Base-by-base conservation (phyloP, 64 coral and sea anemone species). In the Trachythela sp. region DNA sequence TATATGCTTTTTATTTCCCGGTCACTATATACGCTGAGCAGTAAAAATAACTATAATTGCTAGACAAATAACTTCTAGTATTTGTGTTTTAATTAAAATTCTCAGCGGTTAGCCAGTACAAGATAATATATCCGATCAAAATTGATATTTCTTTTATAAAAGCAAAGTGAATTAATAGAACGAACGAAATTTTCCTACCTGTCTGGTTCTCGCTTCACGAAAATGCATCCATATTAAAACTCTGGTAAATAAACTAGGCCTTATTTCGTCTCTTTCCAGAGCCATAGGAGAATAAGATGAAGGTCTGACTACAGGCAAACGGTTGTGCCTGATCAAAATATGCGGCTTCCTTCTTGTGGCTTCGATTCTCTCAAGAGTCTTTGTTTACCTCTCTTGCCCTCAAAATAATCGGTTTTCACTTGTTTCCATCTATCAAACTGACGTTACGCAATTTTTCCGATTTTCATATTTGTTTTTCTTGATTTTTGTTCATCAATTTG, bases 201-300 rank as follows among this genome's bases (percentile, higher is more conserved):
- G 33, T 80, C 32, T 80, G 9, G 75, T 35, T 37, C 33, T 35
- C 13, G 33, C 37, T 9, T 80, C 75, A 1, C 75, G 75, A 80
- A 80, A 80, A 80, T 80, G 75, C 75, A 80, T 80, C 75, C 75
- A 80, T 80, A 80, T 80, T 35, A 80, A 22, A 2, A 80, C 75
- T 35, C 75, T 80, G 3, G 75, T 80, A 1, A 80, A 37, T 13
- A 80, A 37, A 14, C 75, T 39, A 0, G 31, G 75, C 13, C 75
- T 35, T n/a, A n/a, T n/a, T 80, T 80, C 33, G 30, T 80, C 37
- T 35, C 75, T 30, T 80, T 39, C 75, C 2, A 80, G 35, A 39
- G 75, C 75, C 75, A 80, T 80, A 39, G 15, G 37, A 80, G 33
- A 38, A 35, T 59, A 22, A n/a, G 24, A 64, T 64, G 7, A 64